Conservation (phyloP, 2,888 invertebrate species). For the Philereme vetulata region DNA sequence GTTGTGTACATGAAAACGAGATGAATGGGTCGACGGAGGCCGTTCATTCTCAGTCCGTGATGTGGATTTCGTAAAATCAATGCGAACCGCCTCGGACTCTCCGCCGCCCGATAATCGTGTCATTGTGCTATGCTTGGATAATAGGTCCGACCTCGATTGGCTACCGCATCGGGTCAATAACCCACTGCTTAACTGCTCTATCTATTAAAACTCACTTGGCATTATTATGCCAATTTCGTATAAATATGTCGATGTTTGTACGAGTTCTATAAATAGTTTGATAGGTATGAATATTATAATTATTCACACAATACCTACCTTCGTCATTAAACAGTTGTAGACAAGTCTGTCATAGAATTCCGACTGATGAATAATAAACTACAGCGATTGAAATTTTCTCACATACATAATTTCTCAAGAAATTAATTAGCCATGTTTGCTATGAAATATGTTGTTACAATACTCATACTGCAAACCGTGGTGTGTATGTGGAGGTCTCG, state of each 20-base stretch:
- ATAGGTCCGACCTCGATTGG: slow-evolving; percentile 62
- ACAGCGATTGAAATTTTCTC: background rate
- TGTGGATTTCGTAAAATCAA: slow-evolving; percentile 81
- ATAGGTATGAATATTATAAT: slow-evolving; percentile 4
- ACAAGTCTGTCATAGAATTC: slow-evolving; percentile 6
- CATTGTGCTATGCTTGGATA: slow-evolving; percentile 72
- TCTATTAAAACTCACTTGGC: slow-evolving; percentile 65
- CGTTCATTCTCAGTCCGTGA: slow-evolving; percentile 76
- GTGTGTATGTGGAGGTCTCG: too few relatives aligned
- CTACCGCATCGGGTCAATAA: slow-evolving; percentile 55
- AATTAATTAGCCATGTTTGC: background rate
- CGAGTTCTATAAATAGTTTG: slow-evolving; percentile 5
- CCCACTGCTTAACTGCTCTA: slow-evolving; percentile 60
- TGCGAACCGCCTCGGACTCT: slow-evolving; percentile 69
- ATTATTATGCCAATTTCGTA: slow-evolving; percentile 50
- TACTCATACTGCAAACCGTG: too few relatives aligned
- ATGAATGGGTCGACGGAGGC: slow-evolving; percentile 79
- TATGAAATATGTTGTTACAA: too few relatives aligned
- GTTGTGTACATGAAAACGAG: slow-evolving; percentile 81
- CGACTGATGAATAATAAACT: background rate
- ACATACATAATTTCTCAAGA: background rate
- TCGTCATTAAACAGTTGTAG: slow-evolving; percentile 8
- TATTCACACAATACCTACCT: slow-evolving; percentile 8
- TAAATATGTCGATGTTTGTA: slow-evolving; percentile 26
- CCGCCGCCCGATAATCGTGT: slow-evolving; percentile 69